Conservation (phyloP, 2,113 vertebrate genomes). For the Peromyscus maniculatus region DNA sequence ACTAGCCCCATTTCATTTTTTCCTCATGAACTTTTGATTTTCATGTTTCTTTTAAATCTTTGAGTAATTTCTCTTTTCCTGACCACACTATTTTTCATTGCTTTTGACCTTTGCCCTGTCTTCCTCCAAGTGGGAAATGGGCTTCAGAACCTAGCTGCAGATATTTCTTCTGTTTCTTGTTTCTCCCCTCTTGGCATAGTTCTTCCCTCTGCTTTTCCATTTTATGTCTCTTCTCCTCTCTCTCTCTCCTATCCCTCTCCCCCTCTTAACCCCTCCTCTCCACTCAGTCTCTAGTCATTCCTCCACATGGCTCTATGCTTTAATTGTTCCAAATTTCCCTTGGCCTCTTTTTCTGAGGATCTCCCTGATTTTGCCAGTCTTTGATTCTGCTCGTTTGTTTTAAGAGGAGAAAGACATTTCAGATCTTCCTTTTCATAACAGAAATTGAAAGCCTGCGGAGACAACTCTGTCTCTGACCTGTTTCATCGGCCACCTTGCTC, state of each 20-base stretch:
- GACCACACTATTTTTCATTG: not conserved
- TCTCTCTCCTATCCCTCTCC: not conserved
- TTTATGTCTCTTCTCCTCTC: not conserved
- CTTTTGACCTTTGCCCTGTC: not conserved
- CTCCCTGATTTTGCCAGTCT: not conserved
- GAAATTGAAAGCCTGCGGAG: not conserved
- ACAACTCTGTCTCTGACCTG: not conserved
- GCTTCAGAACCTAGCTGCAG: not conserved
- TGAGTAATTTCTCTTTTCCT: not conserved
- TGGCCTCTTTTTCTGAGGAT: not conserved
- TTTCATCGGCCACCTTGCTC: too few species aligned
- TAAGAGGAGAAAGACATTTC: not conserved
- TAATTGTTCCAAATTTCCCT: not conserved
- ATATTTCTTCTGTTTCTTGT: not conserved
- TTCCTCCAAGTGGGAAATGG: not conserved
- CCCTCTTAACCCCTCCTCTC: not conserved
- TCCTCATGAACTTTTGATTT: not conserved
- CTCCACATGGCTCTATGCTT: not conserved
- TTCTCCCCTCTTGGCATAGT: not conserved
- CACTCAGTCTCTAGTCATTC: not conserved
- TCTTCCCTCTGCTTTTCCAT: not conserved
- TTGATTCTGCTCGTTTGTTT: not conserved
- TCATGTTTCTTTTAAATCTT: not conserved
- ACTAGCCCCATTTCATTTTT: slow-evolving; percentile 13
- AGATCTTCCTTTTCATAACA: not conserved